Evolutionary conservation across 2,888 invertebrate species (phyloP).

Genomic region (Calameuta idolon): DNA sequence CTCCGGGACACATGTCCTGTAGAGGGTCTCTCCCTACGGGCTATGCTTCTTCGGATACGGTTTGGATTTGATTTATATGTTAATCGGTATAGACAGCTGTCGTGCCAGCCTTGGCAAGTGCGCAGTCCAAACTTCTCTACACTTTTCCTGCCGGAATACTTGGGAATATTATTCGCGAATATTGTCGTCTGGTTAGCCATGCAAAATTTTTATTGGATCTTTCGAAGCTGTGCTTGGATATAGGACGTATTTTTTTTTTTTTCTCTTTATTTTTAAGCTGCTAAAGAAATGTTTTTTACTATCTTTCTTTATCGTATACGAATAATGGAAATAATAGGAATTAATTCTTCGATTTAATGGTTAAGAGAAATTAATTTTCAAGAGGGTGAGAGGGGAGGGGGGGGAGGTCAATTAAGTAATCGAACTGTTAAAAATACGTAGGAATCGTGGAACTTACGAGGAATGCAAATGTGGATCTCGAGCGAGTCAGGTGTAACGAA

Average conservation of each 20-base stretch:
- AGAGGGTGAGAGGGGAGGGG: accelerated
- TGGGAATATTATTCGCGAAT: background rate
- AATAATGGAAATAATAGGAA: background rate
- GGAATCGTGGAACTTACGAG: background rate
- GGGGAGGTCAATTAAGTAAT: background rate
- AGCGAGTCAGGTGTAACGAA: background rate
- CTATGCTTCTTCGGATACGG: background rate
- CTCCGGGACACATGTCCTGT: background rate
- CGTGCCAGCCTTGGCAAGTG: constrained; percentile 46
- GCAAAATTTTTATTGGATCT: background rate
- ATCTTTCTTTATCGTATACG: background rate
- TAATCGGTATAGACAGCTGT: constrained; percentile 57
- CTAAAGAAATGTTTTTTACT: background rate
- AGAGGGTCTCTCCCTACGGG: background rate
- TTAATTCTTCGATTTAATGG: background rate
- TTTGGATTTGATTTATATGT: constrained; percentile 64
- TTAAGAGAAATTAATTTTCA: background rate
- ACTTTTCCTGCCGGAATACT: background rate
- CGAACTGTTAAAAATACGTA: background rate
- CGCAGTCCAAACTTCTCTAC: constrained; percentile 19
- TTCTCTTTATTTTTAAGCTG: background rate
- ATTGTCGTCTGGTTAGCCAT: background rate
- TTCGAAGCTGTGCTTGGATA: background rate
- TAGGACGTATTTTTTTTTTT: background rate
- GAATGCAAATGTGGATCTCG: background rate